Evolutionary conservation across 2,797 vertebrate genomes (phyloP).

Genomic region (Geotrypetes seraphini): DNA sequence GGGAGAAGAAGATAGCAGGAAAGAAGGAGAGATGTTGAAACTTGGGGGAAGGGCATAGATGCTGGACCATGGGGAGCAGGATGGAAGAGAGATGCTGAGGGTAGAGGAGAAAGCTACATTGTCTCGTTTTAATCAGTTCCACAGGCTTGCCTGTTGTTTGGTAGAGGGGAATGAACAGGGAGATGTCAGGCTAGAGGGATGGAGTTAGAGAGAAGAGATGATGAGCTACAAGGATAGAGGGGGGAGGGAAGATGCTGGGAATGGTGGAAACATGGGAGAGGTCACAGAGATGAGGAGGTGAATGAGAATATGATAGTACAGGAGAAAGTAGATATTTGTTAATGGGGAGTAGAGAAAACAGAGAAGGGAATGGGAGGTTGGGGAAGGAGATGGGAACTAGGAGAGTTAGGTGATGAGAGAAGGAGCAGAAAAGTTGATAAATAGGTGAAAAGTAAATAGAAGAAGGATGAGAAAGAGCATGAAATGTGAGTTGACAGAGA

Average conservation of each 20-base stretch:
- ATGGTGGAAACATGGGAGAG: background rate
- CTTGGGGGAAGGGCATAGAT: background rate
- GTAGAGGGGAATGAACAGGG: too few species aligned
- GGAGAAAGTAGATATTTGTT: conserved; percentile 38
- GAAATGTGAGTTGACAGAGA: background rate
- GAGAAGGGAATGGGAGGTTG: background rate
- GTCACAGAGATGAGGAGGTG: conserved; percentile 22
- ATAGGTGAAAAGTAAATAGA: background rate
- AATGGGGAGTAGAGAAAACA: conserved; percentile 27
- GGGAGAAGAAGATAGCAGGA: conserved; percentile 6
- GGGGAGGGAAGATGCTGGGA: conserved; percentile 29
- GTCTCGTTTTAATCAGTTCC: too few species aligned
- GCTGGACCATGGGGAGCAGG: conserved; percentile 35
- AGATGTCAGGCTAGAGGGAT: conserved; percentile 3
- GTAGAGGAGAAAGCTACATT: conserved; percentile 44
- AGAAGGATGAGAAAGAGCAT: background rate
- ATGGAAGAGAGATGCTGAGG: conserved; percentile 44
- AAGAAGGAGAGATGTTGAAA: too few species aligned
- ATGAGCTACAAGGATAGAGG: background rate
- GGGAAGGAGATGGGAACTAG: too few species aligned
- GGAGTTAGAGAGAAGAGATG: conserved; percentile 3
- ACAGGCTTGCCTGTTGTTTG: too few species aligned
- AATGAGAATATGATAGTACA: conserved; percentile 20
- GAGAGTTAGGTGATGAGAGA: too few species aligned
- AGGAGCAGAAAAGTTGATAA: too few species aligned